Base-by-base conservation (phyloP, 2,113 vertebrate species). In the Chionomys nivalis region DNA sequence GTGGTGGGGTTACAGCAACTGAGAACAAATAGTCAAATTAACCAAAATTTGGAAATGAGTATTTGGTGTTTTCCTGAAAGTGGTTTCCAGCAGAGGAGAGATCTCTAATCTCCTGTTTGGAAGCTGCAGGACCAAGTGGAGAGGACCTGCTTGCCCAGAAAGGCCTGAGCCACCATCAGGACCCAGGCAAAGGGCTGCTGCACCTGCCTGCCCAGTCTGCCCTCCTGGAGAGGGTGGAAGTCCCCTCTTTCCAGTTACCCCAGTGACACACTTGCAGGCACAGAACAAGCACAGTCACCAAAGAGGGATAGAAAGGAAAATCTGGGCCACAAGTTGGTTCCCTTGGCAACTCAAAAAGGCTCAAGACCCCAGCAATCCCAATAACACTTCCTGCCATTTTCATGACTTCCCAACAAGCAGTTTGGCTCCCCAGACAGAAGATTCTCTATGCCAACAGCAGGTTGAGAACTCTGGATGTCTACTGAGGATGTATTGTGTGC, bases 11-110 rank as follows among this genome's bases (percentile, higher is more conserved):
- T 78, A 70, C 77, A 70, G 95, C 73, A 70, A n/a, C 47, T 19
- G 65, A 75, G 90, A 97, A 97, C 89, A 97, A 96, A 94, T 39
- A 95, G 86, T 79, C 79, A 90, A 93, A 95, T 92, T 93, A 94
- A 93, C 90, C 79, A 90, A 90, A 86, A 94, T 68, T 23, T 81
- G 75, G 85, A 91, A 96, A 90, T 33, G 61, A 95, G 92, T 47
- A 31, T 55, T 33, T 90, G 70, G 63, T 72, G 66, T 91, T 92
- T 44, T 79, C 90, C 68, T 85, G 47, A 78, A 76, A 89, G 85
- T 39, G 26, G 31, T 79, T 55, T 19, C 47, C 23, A 19, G 52
- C 66, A 75, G 33, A 73, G 82, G 72, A 88, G 70, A 78, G 36
- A 39, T 73, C 65, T 89, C 86, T 70, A 73, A 39, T 55, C 44